These are phyloP conservation scores for Pseudochirops cupreus DNA, from an alignment of 2,797 vertebrate species.

Conservation along the genomic window DNA sequence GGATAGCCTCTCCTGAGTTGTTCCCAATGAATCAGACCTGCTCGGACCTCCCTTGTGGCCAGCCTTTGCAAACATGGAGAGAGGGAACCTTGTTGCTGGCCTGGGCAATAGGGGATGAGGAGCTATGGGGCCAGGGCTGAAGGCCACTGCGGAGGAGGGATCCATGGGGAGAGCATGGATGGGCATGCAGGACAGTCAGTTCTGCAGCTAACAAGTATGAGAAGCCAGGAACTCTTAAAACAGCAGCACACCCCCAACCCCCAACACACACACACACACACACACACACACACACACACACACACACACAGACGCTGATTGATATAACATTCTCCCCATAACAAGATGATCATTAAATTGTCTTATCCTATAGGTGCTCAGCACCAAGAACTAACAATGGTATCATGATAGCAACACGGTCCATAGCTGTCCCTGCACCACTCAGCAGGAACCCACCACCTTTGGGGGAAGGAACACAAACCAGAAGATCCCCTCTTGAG, in stretches of 20 bases:
- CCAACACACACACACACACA: too few relatives aligned
- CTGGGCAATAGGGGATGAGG: not conserved
- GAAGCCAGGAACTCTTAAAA: not conserved
- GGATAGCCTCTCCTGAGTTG: not conserved
- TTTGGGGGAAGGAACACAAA: constrained; percentile 31
- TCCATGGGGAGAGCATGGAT: not conserved
- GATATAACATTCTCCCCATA: constrained; percentile 78
- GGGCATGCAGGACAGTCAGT: not conserved
- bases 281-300: too few relatives aligned
- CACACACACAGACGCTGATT: not conserved
- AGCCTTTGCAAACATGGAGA: not conserved
- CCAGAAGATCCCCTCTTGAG: constrained; percentile 55
- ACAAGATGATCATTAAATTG: constrained; percentile 73
- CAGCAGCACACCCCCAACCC: not conserved
- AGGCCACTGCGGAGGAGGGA: not conserved
- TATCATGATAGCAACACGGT: constrained; percentile 72
- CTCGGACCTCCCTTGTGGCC: not conserved
- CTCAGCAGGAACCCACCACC: constrained; percentile 67
- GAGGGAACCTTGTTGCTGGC: not conserved
- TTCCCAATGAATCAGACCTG: too few relatives aligned
- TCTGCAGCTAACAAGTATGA: not conserved
- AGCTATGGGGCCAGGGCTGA: not conserved
- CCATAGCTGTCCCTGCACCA: constrained; percentile 73
- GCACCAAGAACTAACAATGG: constrained; percentile 77
- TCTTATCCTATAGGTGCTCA: constrained; percentile 77